phyloP scores from a whole-genome alignment of 2,888 invertebrate species.

The Tenthredo livida region DNA sequence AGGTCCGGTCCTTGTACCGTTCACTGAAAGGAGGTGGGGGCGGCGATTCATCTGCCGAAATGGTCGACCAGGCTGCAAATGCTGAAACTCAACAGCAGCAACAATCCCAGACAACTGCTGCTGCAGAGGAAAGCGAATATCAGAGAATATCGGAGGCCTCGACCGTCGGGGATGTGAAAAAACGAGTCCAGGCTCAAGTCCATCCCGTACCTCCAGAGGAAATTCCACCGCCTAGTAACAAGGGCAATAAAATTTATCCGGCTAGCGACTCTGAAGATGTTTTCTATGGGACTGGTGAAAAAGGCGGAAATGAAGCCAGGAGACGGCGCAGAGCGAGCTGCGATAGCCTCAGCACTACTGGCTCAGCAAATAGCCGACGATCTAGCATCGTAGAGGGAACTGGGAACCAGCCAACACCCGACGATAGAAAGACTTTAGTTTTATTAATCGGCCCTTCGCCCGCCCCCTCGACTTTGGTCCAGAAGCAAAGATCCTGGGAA shows the following conservation, averaged over 20 bases:
- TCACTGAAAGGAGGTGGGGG: conserved; percentile 69
- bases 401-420: conserved; percentile 66
- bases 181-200: conserved; percentile 79
- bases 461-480: conserved; percentile 76
- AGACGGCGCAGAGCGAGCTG: conserved; percentile 79
- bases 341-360: conserved; percentile 80
- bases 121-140: conserved; percentile 79
- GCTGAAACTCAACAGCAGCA: conserved; percentile 72
- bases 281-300: conserved; percentile 76
- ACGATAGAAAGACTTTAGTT: conserved; percentile 79
- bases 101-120: conserved; percentile 54
- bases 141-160: conserved; percentile 81
- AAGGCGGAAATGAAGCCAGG: conserved; percentile 64
- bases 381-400: conserved; percentile 79
- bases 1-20: conserved; percentile 74
- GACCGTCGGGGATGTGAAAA: conserved; percentile 74
- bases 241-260: conserved; percentile 79
- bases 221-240: conserved; percentile 63
- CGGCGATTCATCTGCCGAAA: conserved; percentile 56
- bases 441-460: conserved; percentile 77
- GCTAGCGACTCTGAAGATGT: conserved; percentile 82
- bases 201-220: conserved; percentile 76
- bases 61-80: conserved; percentile 66
- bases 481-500: conserved; percentile 84
- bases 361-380: conserved; percentile 79